phyloP scores from a whole-genome alignment of 2,888 invertebrate genomes.

The Keiferia lycopersicella region DNA sequence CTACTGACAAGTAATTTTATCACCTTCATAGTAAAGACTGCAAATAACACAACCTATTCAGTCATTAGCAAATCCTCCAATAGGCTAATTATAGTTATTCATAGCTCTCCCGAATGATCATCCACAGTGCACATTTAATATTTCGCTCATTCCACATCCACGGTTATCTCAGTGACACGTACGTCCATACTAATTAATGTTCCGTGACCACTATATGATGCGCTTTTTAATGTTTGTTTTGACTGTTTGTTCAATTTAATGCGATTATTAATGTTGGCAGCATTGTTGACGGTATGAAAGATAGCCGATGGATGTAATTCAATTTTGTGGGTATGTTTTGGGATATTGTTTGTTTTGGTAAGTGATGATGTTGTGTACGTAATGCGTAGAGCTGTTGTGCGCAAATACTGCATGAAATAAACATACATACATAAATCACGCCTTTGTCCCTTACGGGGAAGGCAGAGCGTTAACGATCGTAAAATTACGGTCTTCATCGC shows the following conservation, averaged over 20 bases:
- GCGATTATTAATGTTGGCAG: conserved; percentile 3
- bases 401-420: no score
- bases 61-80: no score
- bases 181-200: conserved; percentile 37
- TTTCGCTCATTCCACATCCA: conserved; percentile 32
- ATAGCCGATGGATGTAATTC: conserved; percentile 8
- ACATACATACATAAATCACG: no score
- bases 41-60: no score
- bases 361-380: neutral
- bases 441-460: no score
- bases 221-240: conserved; percentile 23
- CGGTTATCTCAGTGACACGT: neutral
- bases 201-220: conserved; percentile 28
- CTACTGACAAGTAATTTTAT: no score
- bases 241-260: conserved; percentile 12
- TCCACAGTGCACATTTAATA: conserved; percentile 27
- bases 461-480: no score
- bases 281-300: conserved; percentile 11
- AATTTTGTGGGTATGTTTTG: neutral
- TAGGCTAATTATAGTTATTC: no score
- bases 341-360: conserved; percentile 7
- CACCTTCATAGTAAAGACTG: no score
- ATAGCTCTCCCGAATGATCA: neutral
- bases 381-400: no score
- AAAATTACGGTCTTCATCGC: no score